A percentile compares a stretch with the other conserved stretches of the same genome.
These are phyloP conservation scores for Clamator glandarius DNA, from an alignment of 2,797 vertebrate species.

Conservation along the genomic window DNA sequence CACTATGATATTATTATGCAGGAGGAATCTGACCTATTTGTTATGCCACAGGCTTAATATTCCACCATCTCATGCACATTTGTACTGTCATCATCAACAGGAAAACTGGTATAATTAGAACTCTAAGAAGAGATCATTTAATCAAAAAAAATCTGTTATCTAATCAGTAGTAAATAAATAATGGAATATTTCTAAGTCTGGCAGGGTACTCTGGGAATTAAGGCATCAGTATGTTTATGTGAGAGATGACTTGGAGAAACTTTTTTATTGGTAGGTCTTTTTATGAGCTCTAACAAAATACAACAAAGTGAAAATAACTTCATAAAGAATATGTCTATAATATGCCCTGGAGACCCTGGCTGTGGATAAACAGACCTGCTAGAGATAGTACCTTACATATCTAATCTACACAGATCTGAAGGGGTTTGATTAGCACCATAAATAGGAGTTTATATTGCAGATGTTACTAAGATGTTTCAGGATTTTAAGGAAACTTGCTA, in stretches of 20 bases:
- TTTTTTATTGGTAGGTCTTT: not conserved
- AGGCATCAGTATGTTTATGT: not conserved
- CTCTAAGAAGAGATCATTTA: not conserved
- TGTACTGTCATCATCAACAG: not conserved
- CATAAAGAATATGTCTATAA: not conserved
- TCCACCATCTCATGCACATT: not conserved
- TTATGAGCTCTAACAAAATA: not conserved
- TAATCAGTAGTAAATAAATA: conserved; percentile 13
- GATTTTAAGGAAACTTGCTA: conserved; percentile 22
- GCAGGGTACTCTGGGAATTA: not conserved
- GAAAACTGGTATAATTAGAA: not conserved
- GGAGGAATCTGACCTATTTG: not conserved
- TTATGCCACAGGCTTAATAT: not conserved
- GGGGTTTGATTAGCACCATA: conserved; percentile 29
- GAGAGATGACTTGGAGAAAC: not conserved
- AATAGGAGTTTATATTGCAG: conserved; percentile 13
- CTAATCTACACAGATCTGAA: not conserved
- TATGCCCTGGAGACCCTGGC: not conserved
- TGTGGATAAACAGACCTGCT: not conserved
- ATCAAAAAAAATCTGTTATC: not conserved
- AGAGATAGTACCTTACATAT: not conserved
- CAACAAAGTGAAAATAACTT: conserved; percentile 36
- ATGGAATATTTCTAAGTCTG: not conserved
- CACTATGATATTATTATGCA: not conserved
- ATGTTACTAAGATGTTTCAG: conserved; percentile 6